Base-by-base conservation (phyloP, 2,888 invertebrate species). In the Polylopha cassiicola region DNA sequence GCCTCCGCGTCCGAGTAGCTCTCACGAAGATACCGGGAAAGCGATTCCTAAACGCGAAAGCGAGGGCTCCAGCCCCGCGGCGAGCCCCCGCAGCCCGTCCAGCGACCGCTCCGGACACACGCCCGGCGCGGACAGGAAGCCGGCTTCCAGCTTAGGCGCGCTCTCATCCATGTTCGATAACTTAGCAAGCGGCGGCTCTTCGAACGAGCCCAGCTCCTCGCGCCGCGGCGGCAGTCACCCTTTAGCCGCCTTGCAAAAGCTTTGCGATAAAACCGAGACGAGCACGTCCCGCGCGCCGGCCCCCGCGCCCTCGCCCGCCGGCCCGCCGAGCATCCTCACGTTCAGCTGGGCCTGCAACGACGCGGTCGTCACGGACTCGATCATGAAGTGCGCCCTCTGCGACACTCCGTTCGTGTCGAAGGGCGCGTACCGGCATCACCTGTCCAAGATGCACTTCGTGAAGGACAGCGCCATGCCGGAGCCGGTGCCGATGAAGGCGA, bases 321-420 rank as follows among this genome's bases (percentile, higher is more conserved):
- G 91, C 0, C 92, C 94, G 0, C 94, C 94, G 7, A 92, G 94
- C 39, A 94, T 96, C 53, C 80, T 96, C 21, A 95, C 96, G 2
- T 96, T 95, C 73, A 95, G 95, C 71, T 95, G 95, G 96, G 96
- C 96, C 31, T 96, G 96, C 78, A 96, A 95, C 70, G 95, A 96
- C 70, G 95, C 95, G 3, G 92, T 95, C 2, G 91, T 95, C 63
- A 94, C 94, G 1, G 95, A 95, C 63, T 93, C 95, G 15, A 92
- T 95, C 45, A 95, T 97, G 91, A 97, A 97, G 77, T 97, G 97
- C 79, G 95, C 96, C 37, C 93, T 95, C 65, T 97, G 97, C 86
- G 97, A 97, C 78, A 96, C 96, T 13, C 95, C 96, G 14, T 98
- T 98, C 74, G 95, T 96, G 54, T 97, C 98, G 22, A 98, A 97